Evolutionary conservation across 2,797 vertebrate species (phyloP).

Genomic region (Lemur catta): DNA sequence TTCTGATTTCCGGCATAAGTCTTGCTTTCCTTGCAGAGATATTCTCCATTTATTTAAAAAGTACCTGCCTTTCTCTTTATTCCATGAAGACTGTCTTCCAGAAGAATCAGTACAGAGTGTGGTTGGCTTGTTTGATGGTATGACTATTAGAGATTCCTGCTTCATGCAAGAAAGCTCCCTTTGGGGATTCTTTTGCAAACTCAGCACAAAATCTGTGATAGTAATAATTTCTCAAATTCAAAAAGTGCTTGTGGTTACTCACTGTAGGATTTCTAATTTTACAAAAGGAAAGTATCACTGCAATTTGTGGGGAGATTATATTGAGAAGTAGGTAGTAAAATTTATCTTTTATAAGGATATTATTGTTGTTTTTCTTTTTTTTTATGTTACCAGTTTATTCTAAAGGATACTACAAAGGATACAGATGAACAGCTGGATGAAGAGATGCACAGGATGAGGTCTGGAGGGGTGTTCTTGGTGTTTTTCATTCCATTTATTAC

Average conservation of each 20-base stretch:
- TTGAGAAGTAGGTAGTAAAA: conserved; percentile 23
- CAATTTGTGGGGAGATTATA: neutral
- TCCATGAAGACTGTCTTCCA: neutral
- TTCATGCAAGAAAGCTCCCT: neutral
- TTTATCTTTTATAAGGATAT: neutral
- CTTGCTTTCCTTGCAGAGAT: neutral
- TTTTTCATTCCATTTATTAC: neutral
- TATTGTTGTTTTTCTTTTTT: neutral
- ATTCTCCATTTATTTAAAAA: conserved; percentile 7
- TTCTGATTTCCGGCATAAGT: neutral
- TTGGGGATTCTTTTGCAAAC: conserved; percentile 12
- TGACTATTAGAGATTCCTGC: neutral
- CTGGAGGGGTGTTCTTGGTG: neutral
- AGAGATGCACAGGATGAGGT: too few species aligned
- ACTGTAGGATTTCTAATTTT: conserved; percentile 24
- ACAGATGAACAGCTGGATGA: too few species aligned
- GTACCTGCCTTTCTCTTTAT: neutral
- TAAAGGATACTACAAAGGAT: too few species aligned
- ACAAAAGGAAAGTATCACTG: neutral
- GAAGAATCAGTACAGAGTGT: neutral
- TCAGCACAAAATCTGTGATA: neutral
- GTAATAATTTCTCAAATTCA: conserved; percentile 5
- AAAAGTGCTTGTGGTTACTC: neutral
- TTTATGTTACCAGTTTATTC: too few species aligned
- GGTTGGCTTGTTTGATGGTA: neutral